Base-by-base conservation (phyloP, 1,140 invertebrate genomes). In the Helicoverpa zea region DNA sequence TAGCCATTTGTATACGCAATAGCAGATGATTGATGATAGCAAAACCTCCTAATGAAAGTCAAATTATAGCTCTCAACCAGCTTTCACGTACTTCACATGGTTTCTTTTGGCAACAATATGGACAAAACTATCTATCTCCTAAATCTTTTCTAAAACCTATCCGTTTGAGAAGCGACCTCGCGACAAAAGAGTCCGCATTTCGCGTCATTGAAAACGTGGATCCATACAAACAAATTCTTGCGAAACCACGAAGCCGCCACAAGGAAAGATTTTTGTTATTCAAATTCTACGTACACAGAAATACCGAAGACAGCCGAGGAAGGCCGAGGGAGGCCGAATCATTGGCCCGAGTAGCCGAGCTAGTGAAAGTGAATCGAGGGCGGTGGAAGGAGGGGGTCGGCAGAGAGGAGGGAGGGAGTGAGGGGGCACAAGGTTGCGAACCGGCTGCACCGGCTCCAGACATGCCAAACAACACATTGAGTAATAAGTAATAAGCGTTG, bases 401-500 rank as follows among this genome's bases (percentile, higher is more conserved):
- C 14, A 78, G 73, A 74, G 59, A 29, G 79, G 14, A 79, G 11
- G 78, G 83, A 77, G 86, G 80, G 78, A 49, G 74, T 16, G 72
- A 82, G 81, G 88, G 83, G 80, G 61, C 75, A 85, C 91, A 91
- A 92, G 91, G 91, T 89, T 93, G 90, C 88, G 87, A 91, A 92
- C 89, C 85, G 86, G 87, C 87, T 89, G 81, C 88, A 85, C 88
- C 81, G 85, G 85, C 89, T 87, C 87, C 84, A 88, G 83, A 83
- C 89, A 86, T 87, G 88, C 90, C 88, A 90, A 89, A 90, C 88
- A 90, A 85, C 85, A 81, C 83, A 86, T 92, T 91, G 90, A 88
- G 90, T 90, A 93, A 93, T 89, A 89, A 86, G 86, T 86, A 91
- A 91, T 91, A 91, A 90, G 79, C 84, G 82, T 93, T 92, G 88